Percentiles rank a stretch among this genome's conserved stretches.
Conservation (phyloP, 35 echinoderm and acorn worm genomes). For the Lytechinus variegatus region DNA sequence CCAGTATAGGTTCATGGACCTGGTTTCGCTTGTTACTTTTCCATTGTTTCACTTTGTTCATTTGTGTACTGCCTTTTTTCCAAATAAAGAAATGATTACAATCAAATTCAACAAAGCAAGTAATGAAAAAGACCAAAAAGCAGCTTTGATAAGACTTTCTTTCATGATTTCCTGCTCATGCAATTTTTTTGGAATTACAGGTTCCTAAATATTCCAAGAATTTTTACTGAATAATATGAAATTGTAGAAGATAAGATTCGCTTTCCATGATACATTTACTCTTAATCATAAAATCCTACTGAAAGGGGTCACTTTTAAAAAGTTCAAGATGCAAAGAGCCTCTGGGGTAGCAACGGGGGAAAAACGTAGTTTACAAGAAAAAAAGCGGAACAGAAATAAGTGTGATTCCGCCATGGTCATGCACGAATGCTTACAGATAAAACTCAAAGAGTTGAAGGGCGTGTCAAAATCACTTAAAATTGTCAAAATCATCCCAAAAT, state of each 20-base stretch:
- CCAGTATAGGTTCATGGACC: too few species aligned
- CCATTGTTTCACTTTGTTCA: too few species aligned
- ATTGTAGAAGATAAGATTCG: not conserved
- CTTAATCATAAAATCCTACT: not conserved
- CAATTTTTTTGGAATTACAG: too few species aligned
- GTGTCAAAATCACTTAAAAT: not conserved
- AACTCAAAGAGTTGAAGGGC: not conserved
- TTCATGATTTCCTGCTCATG: too few species aligned
- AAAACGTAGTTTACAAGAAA: not conserved
- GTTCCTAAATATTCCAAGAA: too few species aligned
- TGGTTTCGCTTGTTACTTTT: too few species aligned
- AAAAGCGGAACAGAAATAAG: not conserved
- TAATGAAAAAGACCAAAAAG: too few species aligned
- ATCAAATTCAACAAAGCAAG: too few species aligned
- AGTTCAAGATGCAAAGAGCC: not conserved
- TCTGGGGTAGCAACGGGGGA: not conserved
- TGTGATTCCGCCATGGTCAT: not conserved
- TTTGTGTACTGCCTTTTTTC: too few species aligned
- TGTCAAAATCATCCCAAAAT: not conserved
- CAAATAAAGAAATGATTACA: too few species aligned
- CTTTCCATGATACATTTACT: not conserved
- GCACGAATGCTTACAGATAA: constrained; percentile 2
- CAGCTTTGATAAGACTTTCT: too few species aligned
- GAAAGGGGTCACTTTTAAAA: not conserved
- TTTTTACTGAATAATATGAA: not conserved